phyloP scores from a whole-genome alignment of 2,888 invertebrate species.

The Gymnocheta viridis region DNA sequence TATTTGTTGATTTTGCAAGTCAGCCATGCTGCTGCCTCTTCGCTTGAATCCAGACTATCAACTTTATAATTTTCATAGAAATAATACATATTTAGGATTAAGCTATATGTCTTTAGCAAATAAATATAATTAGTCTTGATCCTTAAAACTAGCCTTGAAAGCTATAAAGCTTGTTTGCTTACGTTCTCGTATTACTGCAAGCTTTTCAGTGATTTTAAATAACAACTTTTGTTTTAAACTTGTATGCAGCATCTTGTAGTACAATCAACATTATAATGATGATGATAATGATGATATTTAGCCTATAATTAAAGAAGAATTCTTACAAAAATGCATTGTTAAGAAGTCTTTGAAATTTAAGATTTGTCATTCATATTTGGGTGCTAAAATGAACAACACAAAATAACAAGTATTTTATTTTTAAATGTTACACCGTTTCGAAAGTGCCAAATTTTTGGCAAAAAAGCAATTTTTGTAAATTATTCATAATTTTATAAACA shows the following conservation, averaged over 20 bases:
- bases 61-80: too few relatives aligned
- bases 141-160: background rate
- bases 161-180: background rate
- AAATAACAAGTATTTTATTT: background rate
- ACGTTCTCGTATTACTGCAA: too few relatives aligned
- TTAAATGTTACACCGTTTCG: conserved; percentile 3
- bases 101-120: too few relatives aligned
- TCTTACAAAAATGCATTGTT: background rate
- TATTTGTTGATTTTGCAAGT: too few relatives aligned
- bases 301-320: background rate
- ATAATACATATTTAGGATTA: too few relatives aligned
- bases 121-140: too few relatives aligned
- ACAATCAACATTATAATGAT: background rate
- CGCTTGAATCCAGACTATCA: too few relatives aligned
- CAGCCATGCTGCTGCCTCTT: too few relatives aligned
- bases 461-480: too few relatives aligned
- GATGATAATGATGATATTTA: background rate
- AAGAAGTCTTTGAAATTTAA: conserved; percentile 38
- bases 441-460: background rate
- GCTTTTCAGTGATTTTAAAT: too few relatives aligned
- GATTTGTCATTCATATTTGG: conserved; percentile 8
- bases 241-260: background rate
- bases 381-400: conserved; percentile 1
- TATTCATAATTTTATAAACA: too few relatives aligned
- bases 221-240: too few relatives aligned